Conservation (phyloP, 2,113 vertebrate genomes). For the Myrmecophaga tridactyla region DNA sequence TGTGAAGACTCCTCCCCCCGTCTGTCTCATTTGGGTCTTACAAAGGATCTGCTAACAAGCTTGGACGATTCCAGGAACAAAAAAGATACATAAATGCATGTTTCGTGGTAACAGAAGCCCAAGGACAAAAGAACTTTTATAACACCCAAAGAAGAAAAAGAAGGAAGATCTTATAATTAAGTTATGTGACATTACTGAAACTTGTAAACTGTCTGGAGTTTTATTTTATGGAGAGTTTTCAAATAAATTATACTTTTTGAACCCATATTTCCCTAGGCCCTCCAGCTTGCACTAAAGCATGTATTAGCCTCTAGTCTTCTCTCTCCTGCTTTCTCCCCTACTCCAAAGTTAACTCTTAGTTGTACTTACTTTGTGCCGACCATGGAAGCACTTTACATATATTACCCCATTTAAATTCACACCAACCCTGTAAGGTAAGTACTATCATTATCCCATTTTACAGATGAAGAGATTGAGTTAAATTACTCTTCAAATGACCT, state of each 20-base stretch:
- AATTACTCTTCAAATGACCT: neutral
- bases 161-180: slow-evolving; percentile 2
- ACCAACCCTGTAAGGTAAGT: too few species aligned
- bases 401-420: neutral
- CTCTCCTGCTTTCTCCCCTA: neutral
- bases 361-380: neutral
- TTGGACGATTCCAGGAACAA: neutral
- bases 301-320: neutral
- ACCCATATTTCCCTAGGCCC: neutral
- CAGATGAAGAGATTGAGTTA: neutral
- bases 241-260: neutral
- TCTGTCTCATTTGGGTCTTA: slow-evolving; percentile 7
- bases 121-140: slow-evolving; percentile 29
- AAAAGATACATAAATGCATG: neutral
- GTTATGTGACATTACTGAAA: neutral
- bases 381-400: neutral
- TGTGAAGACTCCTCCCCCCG: neutral
- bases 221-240: neutral
- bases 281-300: neutral
- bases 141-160: neutral
- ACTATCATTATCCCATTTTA: neutral
- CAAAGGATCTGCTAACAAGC: slow-evolving; percentile 1
- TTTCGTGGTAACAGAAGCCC: slow-evolving; percentile 12
- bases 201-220: slow-evolving; percentile 6
- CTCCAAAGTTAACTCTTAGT: neutral